phyloP scores from a whole-genome alignment of 2,888 invertebrate genomes.

The Pheosia gnoma region DNA sequence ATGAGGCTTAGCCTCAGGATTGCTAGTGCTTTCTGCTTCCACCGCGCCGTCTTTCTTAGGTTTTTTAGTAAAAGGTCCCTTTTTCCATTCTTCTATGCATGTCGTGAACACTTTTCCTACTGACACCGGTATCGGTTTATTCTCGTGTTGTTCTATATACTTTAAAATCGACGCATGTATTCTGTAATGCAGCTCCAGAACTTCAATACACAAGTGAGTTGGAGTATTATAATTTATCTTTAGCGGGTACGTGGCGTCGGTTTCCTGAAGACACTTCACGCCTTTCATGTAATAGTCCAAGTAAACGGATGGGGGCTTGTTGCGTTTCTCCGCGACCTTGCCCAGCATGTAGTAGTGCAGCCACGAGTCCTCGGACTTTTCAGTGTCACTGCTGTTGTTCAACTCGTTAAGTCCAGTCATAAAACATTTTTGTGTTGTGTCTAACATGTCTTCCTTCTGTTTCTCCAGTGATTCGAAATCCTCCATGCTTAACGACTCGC shows the following conservation, averaged over 20 bases:
- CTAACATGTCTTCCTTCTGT: conserved; percentile 91
- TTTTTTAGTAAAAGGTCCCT: conserved; percentile 71
- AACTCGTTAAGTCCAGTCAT: conserved; percentile 86
- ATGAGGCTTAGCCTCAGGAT: conserved; percentile 49
- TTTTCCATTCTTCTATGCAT: conserved; percentile 80
- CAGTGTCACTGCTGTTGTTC: conserved; percentile 77
- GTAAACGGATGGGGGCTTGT: conserved; percentile 88
- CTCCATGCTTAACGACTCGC: conserved; percentile 89
- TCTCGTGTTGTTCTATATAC: conserved; percentile 90
- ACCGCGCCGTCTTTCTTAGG: conserved; percentile 55
- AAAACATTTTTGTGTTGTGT: conserved; percentile 91
- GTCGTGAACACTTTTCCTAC: conserved; percentile 85
- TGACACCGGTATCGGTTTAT: conserved; percentile 85
- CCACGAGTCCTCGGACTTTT: conserved; percentile 93
- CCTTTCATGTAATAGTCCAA: conserved; percentile 93
- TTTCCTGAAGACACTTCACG: conserved; percentile 89
- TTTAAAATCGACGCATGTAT: conserved; percentile 96
- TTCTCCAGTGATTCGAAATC: conserved; percentile 89
- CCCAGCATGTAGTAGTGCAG: conserved; percentile 97
- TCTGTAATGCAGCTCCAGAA: conserved; percentile 93
- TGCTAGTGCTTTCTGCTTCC: conserved; percentile 46
- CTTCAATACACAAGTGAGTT: conserved; percentile 93
- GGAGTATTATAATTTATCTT: conserved; percentile 94
- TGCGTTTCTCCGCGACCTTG: conserved; percentile 95
- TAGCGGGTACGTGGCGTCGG: conserved; percentile 92